Evolutionary conservation across 2,797 vertebrate species (phyloP).

Genomic region (Emys orbicularis): DNA sequence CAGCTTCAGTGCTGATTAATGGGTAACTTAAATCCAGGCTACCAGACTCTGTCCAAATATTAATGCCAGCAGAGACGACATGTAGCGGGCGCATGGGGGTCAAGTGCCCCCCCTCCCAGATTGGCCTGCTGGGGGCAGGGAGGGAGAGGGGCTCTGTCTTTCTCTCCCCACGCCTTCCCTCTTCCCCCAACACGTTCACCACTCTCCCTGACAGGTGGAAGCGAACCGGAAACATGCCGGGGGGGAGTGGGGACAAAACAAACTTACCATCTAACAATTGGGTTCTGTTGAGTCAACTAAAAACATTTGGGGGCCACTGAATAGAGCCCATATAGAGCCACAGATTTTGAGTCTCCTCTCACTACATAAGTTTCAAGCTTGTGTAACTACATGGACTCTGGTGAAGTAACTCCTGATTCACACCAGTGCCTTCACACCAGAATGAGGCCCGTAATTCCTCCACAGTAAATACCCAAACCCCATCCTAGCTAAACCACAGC

Average conservation of each 20-base stretch:
- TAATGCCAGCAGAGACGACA: background rate
- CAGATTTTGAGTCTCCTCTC: no score
- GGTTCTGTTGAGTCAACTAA: background rate
- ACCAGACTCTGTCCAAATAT: background rate
- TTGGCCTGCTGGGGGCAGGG: no score
- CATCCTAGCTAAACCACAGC: background rate
- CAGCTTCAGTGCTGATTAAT: background rate
- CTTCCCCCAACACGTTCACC: no score
- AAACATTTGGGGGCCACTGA: background rate
- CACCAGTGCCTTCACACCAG: background rate
- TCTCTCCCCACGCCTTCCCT: no score
- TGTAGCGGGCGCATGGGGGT: no score
- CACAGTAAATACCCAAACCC: background rate
- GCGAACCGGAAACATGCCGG: no score
- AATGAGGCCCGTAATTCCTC: background rate
- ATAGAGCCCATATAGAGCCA: background rate
- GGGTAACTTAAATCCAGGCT: background rate
- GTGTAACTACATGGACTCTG: background rate
- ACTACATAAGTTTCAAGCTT: background rate
- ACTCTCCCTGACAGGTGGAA: no score
- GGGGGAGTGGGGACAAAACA: background rate
- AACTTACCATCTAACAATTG: background rate
- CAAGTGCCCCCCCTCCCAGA: no score
- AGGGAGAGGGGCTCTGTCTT: no score
- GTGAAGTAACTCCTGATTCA: background rate